Percentiles rank a stretch among this genome's conserved stretches.
These are phyloP conservation scores for Sturnira hondurensis DNA, from an alignment of 2,113 vertebrate genomes.

Conservation along the genomic window DNA sequence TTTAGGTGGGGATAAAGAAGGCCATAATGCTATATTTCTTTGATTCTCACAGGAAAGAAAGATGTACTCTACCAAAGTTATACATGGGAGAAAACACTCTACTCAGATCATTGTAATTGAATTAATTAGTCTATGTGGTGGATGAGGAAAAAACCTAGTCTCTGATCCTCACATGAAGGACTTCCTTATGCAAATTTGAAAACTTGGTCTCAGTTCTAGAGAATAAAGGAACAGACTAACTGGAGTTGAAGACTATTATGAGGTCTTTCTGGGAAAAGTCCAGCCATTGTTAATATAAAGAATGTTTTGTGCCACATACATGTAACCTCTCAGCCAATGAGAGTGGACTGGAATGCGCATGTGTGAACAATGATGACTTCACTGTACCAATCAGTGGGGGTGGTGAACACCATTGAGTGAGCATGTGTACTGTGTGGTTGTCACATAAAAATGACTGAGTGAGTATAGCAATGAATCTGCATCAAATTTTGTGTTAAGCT, in stretches of 20 bases:
- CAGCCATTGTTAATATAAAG: too few relatives aligned
- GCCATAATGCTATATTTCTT: not conserved
- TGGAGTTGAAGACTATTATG: not conserved
- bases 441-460: too few relatives aligned
- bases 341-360: too few relatives aligned
- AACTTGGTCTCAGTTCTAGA: not conserved
- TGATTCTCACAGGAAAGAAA: not conserved
- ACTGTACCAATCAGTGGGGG: too few relatives aligned
- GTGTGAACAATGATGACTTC: too few relatives aligned
- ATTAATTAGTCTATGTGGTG: not conserved
- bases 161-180: not conserved
- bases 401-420: too few relatives aligned
- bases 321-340: too few relatives aligned
- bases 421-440: too few relatives aligned
- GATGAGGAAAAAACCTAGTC: not conserved
- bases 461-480: too few relatives aligned
- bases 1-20: not conserved
- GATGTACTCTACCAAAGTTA: not conserved
- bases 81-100: not conserved
- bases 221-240: not conserved
- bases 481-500: too few relatives aligned
- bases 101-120: not conserved
- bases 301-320: too few relatives aligned
- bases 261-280: too few relatives aligned
- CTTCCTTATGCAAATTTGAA: constrained; percentile 23